Evolutionary conservation across 2,113 vertebrate species (phyloP), one percentile per base, ranked within the genome.

Genomic region (Seriola aureovittata): DNA sequence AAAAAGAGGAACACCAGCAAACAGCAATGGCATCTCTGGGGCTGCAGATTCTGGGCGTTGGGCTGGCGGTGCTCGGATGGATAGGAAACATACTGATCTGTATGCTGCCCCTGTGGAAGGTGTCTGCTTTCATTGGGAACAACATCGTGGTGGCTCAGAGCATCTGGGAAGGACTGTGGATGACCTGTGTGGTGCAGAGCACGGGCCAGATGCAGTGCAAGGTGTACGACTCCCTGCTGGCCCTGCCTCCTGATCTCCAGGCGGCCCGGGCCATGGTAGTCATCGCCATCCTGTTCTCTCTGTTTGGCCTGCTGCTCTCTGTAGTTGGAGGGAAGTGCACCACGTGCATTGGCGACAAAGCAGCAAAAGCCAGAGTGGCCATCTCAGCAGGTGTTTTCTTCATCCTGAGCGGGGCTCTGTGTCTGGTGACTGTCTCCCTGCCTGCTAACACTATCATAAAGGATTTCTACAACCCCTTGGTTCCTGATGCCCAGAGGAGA

Each of bases 271-370:
- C 97, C 21, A 93, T 98, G 89, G 89, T 96, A 2, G 92, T 99
- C 50, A 96, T 98, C 8, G 88, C 96, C 86, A 97, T 98, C 34
- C 91, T 99, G 42, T 84, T 97, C 89, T 96, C 95, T 0, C 81
- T 95, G 46, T 85, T 97, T 1, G 97, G 95, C 64, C 85, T 97
- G n/a, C 66, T 98, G 71, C 93, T 98, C 29, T 96, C 97, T 42
- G 95, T 98, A 4, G 95, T 96, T 23, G 97, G 97, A 0, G 97
- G 96, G 7, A 96, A 98, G 91, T 99, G 97, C 90, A 98, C 97
- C 73, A 96, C 95, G 87, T 99, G 97, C 71, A 84, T 98, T 14
- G 96, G 96, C 59, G 96, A 98, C 6, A 95, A 97, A 59, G 84
- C 87, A 5, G 79, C 95, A 46, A 99, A 98, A 81, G 96, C 96